Evolutionary conservation across 2,113 vertebrate species (phyloP).

Genomic region (Pseudopodoces humilis): DNA sequence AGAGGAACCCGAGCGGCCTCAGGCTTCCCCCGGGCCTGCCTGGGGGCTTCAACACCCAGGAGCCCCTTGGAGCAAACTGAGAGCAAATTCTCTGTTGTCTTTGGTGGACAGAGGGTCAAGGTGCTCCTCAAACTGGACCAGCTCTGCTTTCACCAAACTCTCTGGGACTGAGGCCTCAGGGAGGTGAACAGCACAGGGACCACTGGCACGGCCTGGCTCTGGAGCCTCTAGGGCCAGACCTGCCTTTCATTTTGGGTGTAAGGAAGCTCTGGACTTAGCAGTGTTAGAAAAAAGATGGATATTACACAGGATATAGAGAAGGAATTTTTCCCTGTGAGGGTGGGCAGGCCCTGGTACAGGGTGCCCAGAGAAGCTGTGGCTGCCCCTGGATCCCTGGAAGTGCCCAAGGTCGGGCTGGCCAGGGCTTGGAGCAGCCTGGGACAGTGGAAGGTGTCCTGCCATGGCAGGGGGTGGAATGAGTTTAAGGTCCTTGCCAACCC

Average conservation of each 20-base stretch:
- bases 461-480: background rate
- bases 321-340: background rate
- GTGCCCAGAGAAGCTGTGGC: background rate
- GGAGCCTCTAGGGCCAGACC: background rate
- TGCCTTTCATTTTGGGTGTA: background rate
- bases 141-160: background rate
- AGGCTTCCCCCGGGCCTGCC: background rate
- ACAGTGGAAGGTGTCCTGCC: fast-evolving
- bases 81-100: background rate
- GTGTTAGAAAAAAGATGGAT: background rate
- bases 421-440: background rate
- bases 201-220: fast-evolving
- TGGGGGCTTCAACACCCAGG: background rate
- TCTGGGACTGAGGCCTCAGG: fast-evolving
- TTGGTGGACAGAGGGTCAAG: background rate
- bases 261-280: background rate
- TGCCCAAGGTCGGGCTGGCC: fast-evolving
- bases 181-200: background rate
- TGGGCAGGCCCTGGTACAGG: background rate
- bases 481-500: background rate
- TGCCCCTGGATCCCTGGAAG: background rate
- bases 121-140: background rate
- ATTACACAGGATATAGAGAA: background rate
- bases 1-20: background rate
- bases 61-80: background rate